These are phyloP conservation scores for Nannobrachium achirus DNA, from an alignment of 2,113 vertebrate genomes.

Conservation along the genomic window DNA sequence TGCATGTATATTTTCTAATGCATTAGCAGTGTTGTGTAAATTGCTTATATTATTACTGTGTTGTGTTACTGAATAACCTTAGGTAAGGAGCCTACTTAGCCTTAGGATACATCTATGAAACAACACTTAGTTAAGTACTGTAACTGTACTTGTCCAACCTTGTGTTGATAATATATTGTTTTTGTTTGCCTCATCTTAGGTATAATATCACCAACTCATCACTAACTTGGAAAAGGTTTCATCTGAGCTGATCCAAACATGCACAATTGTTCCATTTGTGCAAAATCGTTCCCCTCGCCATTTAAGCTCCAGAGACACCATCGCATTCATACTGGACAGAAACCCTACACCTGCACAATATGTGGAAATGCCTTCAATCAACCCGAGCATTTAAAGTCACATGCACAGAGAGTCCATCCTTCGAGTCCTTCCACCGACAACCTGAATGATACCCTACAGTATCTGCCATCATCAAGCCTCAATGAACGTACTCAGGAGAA, in stretches of 20 bases:
- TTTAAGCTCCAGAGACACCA: slow-evolving; percentile 50
- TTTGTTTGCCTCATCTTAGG: neutral
- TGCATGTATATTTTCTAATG: neutral
- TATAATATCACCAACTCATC: neutral
- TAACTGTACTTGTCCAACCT: neutral
- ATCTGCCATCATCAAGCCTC: neutral
- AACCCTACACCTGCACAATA: slow-evolving; percentile 41
- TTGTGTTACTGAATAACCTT: too few species aligned
- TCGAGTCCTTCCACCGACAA: neutral
- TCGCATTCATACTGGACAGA: slow-evolving; percentile 53
- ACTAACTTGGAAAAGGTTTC: neutral
- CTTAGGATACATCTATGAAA: too few species aligned
- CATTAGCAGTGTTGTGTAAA: too few species aligned
- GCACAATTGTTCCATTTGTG: slow-evolving; percentile 65
- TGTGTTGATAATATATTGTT: neutral
- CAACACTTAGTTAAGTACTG: too few species aligned
- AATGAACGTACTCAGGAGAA: neutral
- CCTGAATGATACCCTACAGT: neutral
- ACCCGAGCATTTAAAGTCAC: slow-evolving; percentile 43
- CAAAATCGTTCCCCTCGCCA: slow-evolving; percentile 40
- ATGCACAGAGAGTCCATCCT: slow-evolving; percentile 22
- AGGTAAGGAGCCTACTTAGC: too few species aligned
- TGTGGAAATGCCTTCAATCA: slow-evolving; percentile 55
- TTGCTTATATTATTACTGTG: too few species aligned
- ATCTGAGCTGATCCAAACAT: slow-evolving; percentile 17